A percentile compares a stretch with the other conserved stretches of the same genome.
phyloP scores from a whole-genome alignment of 53 echinoderm and acorn worm species.

The Paelopatides confundens region DNA sequence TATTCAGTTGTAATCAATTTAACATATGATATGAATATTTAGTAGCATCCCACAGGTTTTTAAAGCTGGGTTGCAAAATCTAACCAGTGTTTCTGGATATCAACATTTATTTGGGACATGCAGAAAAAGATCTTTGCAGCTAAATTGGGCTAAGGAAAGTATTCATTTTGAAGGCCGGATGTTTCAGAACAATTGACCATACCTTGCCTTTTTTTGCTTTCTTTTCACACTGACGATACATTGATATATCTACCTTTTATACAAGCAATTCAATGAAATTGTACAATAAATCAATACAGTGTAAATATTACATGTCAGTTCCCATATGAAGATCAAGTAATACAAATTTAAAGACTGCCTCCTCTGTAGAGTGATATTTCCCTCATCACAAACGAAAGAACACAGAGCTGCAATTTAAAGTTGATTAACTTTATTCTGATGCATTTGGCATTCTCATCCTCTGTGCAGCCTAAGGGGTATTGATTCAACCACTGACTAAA shows the following conservation, averaged over 20 bases:
- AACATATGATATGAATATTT: too few relatives aligned
- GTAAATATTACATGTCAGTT: not conserved
- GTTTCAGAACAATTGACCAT: too few relatives aligned
- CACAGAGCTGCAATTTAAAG: constrained; percentile 10
- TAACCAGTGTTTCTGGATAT: too few relatives aligned
- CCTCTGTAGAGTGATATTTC: not conserved
- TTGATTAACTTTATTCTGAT: constrained; percentile 39
- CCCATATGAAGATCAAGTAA: not conserved
- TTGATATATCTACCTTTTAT: not conserved
- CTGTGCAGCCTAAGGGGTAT: constrained; percentile 27
- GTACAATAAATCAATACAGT: not conserved
- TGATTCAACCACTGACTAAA: constrained; percentile 37
- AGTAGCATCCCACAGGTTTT: too few relatives aligned
- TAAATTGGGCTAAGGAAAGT: too few relatives aligned
- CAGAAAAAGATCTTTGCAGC: too few relatives aligned
- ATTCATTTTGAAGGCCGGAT: too few relatives aligned
- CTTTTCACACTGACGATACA: not conserved
- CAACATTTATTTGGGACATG: too few relatives aligned
- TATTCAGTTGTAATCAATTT: too few relatives aligned
- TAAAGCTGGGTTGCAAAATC: too few relatives aligned
- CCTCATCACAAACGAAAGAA: not conserved
- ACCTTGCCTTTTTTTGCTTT: too few relatives aligned
- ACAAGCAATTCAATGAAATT: not conserved
- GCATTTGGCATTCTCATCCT: constrained; percentile 6
- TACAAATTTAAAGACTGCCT: not conserved